These are phyloP conservation scores for Manduca sexta DNA, from an alignment of 1,140 invertebrate genomes.

Conservation along the genomic window DNA sequence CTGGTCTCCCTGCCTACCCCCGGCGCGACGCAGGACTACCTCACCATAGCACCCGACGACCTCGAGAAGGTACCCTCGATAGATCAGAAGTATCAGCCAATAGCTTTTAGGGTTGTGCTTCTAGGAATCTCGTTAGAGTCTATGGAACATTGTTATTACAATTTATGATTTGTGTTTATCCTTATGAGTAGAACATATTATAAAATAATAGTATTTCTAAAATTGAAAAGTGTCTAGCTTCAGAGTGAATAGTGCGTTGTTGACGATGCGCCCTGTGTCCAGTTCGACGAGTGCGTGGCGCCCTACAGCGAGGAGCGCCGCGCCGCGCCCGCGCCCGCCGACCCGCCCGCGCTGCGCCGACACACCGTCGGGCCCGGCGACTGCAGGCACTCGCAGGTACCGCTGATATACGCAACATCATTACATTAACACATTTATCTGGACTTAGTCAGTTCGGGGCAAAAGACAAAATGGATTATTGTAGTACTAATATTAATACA, in stretches of 20 bases:
- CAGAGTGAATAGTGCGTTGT: no score
- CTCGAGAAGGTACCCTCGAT: conserved; percentile 42
- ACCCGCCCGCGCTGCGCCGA: conserved; percentile 76
- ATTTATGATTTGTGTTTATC: no score
- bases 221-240: no score
- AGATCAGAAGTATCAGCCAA: no score
- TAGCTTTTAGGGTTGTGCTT: no score
- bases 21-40: conserved; percentile 27
- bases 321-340: conserved; percentile 5
- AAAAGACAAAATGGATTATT: no score
- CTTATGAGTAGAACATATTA: no score
- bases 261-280: not conserved
- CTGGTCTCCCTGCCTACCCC: conserved; percentile 23
- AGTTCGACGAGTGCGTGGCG: not conserved
- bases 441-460: no score
- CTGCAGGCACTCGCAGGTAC: conserved; percentile 82
- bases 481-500: not conserved
- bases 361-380: conserved; percentile 96
- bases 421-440: no score
- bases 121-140: no score
- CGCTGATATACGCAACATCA: not conserved
- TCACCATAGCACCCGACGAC: conserved; percentile 33
- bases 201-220: no score
- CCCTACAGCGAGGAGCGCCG: conserved; percentile 9
- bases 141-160: no score